Conservation (phyloP, 2,888 invertebrate species). For the Fragum sueziense region DNA sequence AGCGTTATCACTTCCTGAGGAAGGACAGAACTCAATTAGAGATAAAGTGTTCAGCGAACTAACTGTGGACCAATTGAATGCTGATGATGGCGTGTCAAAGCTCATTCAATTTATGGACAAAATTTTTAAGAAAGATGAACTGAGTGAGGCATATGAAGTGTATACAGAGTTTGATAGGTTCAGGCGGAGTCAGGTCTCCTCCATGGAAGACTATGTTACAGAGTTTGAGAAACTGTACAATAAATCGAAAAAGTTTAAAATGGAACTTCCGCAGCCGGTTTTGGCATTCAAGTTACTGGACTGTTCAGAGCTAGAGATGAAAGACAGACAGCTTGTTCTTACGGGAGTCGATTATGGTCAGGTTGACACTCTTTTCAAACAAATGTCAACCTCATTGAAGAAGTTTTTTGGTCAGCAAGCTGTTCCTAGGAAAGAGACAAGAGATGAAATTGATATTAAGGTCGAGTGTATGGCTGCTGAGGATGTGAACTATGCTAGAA, state of each 20-base stretch:
- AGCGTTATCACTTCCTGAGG: slow-evolving; percentile 37
- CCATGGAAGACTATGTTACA: slow-evolving; percentile 45
- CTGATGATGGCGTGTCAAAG: slow-evolving; percentile 32
- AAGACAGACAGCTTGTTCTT: slow-evolving; percentile 47
- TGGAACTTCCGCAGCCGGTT: slow-evolving; percentile 44
- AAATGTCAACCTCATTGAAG: slow-evolving; percentile 30
- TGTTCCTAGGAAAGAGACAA: neutral
- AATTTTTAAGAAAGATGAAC: slow-evolving; percentile 45
- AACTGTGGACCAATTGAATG: slow-evolving; percentile 33
- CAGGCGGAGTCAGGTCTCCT: neutral
- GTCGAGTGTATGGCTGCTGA: slow-evolving; percentile 30
- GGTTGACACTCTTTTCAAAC: slow-evolving; percentile 35
- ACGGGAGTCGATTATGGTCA: slow-evolving; percentile 48
- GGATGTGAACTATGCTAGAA: slow-evolving; percentile 42
- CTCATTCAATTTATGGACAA: slow-evolving; percentile 40
- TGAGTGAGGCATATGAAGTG: slow-evolving; percentile 47
- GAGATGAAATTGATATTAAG: slow-evolving; percentile 21
- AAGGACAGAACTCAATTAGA: slow-evolving; percentile 37
- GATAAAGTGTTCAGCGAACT: slow-evolving; percentile 45
- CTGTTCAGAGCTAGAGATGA: slow-evolving; percentile 33
- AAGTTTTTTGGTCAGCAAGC: slow-evolving; percentile 45
- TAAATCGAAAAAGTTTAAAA: slow-evolving; percentile 33
- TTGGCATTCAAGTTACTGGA: slow-evolving; percentile 44
- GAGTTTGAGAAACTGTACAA: slow-evolving; percentile 48
- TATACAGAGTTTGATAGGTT: slow-evolving; percentile 50